Conservation (phyloP, 2,797 vertebrate species). For the Pseudochirops cupreus region DNA sequence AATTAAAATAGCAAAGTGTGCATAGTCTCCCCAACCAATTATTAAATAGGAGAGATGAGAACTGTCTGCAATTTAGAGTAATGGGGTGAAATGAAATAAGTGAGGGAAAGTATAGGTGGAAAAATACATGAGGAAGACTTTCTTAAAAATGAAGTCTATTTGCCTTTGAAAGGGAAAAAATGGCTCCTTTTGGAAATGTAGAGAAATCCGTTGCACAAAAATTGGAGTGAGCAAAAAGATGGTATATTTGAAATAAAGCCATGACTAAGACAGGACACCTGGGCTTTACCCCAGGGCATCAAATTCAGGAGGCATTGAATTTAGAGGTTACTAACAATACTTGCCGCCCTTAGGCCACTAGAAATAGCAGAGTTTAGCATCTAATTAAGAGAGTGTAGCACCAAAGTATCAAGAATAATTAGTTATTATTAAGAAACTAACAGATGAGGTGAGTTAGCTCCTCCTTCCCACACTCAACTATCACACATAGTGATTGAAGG, state of each 20-base stretch:
- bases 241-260: background rate
- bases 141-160: slow-evolving; percentile 30
- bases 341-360: background rate
- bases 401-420: background rate
- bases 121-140: slow-evolving; percentile 37
- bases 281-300: background rate
- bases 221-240: slow-evolving; percentile 26
- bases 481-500: background rate
- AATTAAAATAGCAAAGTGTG: slow-evolving; percentile 61
- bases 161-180: background rate
- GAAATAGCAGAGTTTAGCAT: background rate
- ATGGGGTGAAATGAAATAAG: slow-evolving; percentile 48
- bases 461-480: background rate
- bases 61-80: slow-evolving; percentile 19
- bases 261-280: background rate
- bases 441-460: background rate
- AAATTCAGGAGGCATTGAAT: background rate
- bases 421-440: background rate
- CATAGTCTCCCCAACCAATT: slow-evolving; percentile 51
- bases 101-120: slow-evolving; percentile 16
- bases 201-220: background rate
- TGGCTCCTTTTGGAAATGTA: slow-evolving; percentile 16
- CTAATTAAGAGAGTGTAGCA: background rate
- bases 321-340: background rate
- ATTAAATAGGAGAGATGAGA: slow-evolving; percentile 53